Evolutionary conservation across 2,888 invertebrate species (phyloP).

Genomic region (Neria commutata): DNA sequence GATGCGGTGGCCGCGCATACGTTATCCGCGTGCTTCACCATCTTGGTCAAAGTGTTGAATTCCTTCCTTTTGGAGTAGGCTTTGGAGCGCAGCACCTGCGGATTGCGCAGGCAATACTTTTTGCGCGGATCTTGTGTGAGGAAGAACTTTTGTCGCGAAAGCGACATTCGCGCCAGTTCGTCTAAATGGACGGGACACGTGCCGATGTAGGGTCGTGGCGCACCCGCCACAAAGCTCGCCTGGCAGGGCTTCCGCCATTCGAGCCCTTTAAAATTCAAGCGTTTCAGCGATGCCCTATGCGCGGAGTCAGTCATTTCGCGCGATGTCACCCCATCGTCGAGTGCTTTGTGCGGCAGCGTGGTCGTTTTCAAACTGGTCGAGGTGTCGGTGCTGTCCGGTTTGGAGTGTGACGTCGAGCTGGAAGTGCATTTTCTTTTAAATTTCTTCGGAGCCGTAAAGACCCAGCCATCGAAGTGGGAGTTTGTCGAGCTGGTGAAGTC

Average conservation of each 20-base stretch:
- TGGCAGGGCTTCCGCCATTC: conserved; percentile 46
- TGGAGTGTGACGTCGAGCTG: conserved; percentile 17
- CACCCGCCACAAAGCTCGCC: conserved; percentile 46
- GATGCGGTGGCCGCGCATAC: conserved; percentile 45
- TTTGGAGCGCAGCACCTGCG: conserved; percentile 43
- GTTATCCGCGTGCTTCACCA: conserved; percentile 55
- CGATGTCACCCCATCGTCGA: conserved; percentile 29
- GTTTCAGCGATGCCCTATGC: conserved; percentile 37
- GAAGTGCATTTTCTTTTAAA: conserved; percentile 29
- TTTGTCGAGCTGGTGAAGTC: conserved; percentile 45
- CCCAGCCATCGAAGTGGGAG: conserved; percentile 38
- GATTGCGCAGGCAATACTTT: conserved; percentile 51
- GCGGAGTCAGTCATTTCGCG: conserved; percentile 40
- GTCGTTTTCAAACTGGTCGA: background rate
- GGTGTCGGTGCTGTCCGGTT: background rate
- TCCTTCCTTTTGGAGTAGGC: conserved; percentile 36
- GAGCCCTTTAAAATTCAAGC: conserved; percentile 33
- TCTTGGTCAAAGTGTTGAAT: conserved; percentile 41
- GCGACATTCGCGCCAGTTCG: conserved; percentile 41
- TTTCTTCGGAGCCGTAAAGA: conserved; percentile 38
- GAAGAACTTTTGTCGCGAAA: conserved; percentile 47
- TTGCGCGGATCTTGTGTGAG: conserved; percentile 57
- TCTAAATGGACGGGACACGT: conserved; percentile 43
- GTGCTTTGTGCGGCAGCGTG: too few species aligned
- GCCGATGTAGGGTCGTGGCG: conserved; percentile 44